Percentiles rank a stretch among this genome's conserved stretches.
These are phyloP conservation scores for Apeira syringaria DNA, from an alignment of 2,888 invertebrate species.

Conservation along the genomic window DNA sequence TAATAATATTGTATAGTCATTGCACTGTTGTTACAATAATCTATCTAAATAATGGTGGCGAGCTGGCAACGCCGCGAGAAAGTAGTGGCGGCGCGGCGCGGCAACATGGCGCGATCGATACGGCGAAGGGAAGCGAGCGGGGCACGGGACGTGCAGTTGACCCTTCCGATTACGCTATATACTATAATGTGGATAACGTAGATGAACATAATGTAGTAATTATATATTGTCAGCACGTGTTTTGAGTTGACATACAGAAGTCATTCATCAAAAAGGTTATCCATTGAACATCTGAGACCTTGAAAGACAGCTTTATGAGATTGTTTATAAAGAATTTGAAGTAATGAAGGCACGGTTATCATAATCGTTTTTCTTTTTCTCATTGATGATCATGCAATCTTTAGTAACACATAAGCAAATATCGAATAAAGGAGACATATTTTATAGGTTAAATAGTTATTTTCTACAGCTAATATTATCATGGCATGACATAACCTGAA, in stretches of 20 bases:
- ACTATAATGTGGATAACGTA: constrained; percentile 1
- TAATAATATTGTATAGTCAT: constrained; percentile 9
- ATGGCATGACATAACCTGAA: too few relatives aligned
- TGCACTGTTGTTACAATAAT: constrained; percentile 12
- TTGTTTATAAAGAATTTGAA: too few relatives aligned
- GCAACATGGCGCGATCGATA: constrained; percentile 30
- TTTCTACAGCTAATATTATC: too few relatives aligned
- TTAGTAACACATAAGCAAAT: too few relatives aligned
- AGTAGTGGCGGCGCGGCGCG: constrained; percentile 36
- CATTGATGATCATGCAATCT: too few relatives aligned
- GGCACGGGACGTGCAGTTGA: constrained; percentile 19
- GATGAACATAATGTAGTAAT: constrained; percentile 2
- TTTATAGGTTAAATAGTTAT: too few relatives aligned
- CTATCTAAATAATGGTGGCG: constrained; percentile 51
- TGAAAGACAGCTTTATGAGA: too few relatives aligned
- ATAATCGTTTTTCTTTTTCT: too few relatives aligned
- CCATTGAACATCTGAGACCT: too few relatives aligned
- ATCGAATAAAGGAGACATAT: too few relatives aligned
- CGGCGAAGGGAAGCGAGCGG: constrained; percentile 17
- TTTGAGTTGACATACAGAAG: constrained; percentile 19
- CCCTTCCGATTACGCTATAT: constrained; percentile 22
- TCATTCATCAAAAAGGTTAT: not conserved
- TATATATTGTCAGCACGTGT: constrained; percentile 14
- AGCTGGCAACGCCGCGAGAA: constrained; percentile 69
- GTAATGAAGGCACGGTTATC: too few relatives aligned